Percentiles rank a stretch among this genome's conserved stretches.
Conservation (phyloP, 2,797 vertebrate genomes). For the Bovichtus diacanthus region DNA sequence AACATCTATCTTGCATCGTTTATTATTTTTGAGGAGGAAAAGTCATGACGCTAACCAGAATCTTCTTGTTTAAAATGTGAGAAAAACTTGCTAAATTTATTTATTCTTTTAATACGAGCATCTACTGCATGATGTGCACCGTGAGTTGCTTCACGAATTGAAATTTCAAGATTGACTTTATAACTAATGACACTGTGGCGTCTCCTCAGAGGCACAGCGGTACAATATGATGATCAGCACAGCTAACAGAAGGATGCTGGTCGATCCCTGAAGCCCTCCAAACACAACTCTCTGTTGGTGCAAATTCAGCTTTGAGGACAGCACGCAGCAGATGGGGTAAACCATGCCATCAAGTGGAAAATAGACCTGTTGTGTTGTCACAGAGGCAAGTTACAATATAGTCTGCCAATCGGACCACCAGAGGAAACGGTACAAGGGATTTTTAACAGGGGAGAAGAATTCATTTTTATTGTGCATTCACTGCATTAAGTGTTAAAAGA, state of each 20-base stretch:
- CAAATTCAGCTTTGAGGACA: conserved; percentile 72
- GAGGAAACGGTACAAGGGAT: conserved; percentile 54
- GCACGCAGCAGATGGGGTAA: conserved; percentile 80
- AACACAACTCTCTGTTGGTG: conserved; percentile 71
- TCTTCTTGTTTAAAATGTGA: conserved; percentile 4
- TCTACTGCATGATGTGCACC: background rate
- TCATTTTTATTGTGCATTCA: conserved; percentile 43
- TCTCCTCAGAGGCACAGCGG: conserved; percentile 48
- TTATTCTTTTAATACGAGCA: background rate
- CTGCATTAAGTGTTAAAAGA: conserved; percentile 42
- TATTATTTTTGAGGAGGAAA: background rate
- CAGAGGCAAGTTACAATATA: conserved; percentile 68
- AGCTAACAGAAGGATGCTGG: conserved; percentile 66
- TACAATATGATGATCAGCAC: conserved; percentile 64
- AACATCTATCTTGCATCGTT: background rate
- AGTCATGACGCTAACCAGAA: background rate
- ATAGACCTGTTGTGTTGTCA: conserved; percentile 85
- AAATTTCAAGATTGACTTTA: conserved; percentile 57
- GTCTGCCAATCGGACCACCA: conserved; percentile 67
- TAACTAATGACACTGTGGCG: conserved; percentile 50
- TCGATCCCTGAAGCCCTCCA: conserved; percentile 71
- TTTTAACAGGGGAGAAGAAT: conserved; percentile 42
- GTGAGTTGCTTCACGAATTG: conserved; percentile 32
- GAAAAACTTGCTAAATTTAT: background rate
- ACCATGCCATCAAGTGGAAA: conserved; percentile 85